Conservation (phyloP, 2,888 invertebrate genomes). For the Fragum fragum region DNA sequence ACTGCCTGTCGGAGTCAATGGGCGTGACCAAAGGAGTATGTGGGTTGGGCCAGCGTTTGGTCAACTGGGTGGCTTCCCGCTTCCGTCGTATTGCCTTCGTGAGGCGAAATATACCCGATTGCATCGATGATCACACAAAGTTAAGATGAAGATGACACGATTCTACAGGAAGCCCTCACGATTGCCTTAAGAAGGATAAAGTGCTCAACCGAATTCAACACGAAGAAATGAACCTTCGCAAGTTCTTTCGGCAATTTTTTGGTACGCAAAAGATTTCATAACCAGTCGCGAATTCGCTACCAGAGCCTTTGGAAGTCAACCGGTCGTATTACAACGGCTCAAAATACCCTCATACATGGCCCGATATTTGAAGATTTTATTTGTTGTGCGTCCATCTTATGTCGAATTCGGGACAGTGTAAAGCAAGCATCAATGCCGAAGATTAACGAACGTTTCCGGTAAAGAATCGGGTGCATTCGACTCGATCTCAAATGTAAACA, state of each 20-base stretch:
- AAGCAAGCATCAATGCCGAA: background rate
- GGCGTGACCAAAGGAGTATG: too few relatives aligned
- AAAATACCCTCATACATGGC: constrained; percentile 39
- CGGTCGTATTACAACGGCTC: constrained; percentile 45
- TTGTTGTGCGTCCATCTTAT: constrained; percentile 34
- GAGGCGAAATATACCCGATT: background rate
- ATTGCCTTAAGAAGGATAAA: constrained; percentile 48
- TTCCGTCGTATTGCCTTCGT: constrained; percentile 42
- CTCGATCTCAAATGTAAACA: too few relatives aligned
- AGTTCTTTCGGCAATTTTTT: constrained; percentile 38
- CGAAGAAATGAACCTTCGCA: constrained; percentile 44
- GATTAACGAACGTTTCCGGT: too few relatives aligned
- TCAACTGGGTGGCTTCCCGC: too few relatives aligned
- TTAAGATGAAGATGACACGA: constrained; percentile 50
- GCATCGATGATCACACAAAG: constrained; percentile 47
- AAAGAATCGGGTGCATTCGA: too few relatives aligned
- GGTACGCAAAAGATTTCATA: constrained; percentile 46
- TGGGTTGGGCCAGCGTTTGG: too few relatives aligned
- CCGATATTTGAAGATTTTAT: constrained; percentile 42
- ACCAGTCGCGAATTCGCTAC: constrained; percentile 53
- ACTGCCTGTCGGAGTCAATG: too few relatives aligned
- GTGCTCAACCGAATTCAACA: constrained; percentile 43
- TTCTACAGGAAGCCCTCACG: constrained; percentile 47
- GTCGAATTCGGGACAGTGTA: constrained; percentile 36
- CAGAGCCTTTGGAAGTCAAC: constrained; percentile 48